Evolutionary conservation across 2,888 invertebrate genomes (phyloP).

Genomic region (Nephrotoma flavescens): DNA sequence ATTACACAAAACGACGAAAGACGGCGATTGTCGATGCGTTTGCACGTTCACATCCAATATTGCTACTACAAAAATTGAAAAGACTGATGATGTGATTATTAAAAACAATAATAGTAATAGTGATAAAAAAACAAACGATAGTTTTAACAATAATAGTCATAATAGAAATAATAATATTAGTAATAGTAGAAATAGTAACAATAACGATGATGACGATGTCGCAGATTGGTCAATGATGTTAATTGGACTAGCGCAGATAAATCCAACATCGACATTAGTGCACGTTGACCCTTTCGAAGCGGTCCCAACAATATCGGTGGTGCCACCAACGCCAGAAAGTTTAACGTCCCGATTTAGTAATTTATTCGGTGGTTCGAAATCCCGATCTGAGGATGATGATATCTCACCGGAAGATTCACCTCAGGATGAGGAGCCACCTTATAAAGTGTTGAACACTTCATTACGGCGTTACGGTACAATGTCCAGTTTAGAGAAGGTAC

Average conservation of each 20-base stretch:
- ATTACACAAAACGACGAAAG: constrained; percentile 13
- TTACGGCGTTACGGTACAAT: constrained; percentile 49
- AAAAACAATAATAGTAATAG: not conserved
- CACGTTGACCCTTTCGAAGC: constrained; percentile 33
- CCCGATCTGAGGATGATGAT: constrained; percentile 10
- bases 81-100: not conserved
- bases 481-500: constrained; percentile 54
- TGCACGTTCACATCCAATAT: not conserved
- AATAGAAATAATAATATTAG: constrained; percentile 20
- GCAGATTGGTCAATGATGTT: constrained; percentile 51
- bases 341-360: constrained; percentile 15
- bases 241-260: constrained; percentile 44
- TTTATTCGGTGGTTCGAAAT: not conserved
- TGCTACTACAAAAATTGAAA: not conserved
- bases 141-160: constrained; percentile 13
- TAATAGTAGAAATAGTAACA: constrained; percentile 18
- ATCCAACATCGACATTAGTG: constrained; percentile 36
- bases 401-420: constrained; percentile 47
- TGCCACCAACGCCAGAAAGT: constrained; percentile 59
- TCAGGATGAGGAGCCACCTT: constrained; percentile 57
- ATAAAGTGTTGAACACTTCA: constrained; percentile 44
- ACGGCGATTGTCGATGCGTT: not conserved
- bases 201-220: constrained; percentile 34
- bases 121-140: not conserved
- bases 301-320: constrained; percentile 55